phyloP scores from a whole-genome alignment of 2,888 invertebrate genomes.

The Pyrochroa serraticornis region DNA sequence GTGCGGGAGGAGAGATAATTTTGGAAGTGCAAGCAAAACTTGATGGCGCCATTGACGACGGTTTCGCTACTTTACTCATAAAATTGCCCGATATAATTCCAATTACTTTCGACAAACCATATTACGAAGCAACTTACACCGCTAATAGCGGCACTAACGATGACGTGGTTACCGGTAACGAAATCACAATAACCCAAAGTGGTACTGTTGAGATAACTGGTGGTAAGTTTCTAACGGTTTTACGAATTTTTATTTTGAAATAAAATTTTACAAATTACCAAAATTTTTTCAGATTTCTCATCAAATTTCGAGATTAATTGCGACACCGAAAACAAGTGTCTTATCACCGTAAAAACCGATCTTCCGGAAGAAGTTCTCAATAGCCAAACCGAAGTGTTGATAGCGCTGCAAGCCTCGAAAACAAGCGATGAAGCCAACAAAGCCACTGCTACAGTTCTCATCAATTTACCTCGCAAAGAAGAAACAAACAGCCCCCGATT shows the following conservation, averaged over 20 bases:
- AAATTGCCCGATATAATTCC: too few species aligned
- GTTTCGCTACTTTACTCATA: too few species aligned
- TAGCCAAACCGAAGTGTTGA: slow-evolving; percentile 24
- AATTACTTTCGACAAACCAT: too few species aligned
- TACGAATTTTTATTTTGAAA: slow-evolving; percentile 23
- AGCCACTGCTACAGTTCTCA: slow-evolving; percentile 24
- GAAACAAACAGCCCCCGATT: slow-evolving; percentile 10
- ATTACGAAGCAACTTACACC: too few species aligned
- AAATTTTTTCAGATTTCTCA: neutral
- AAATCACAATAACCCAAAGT: too few species aligned
- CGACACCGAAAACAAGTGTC: neutral
- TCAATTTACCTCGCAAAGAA: slow-evolving; percentile 26
- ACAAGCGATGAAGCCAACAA: slow-evolving; percentile 3
- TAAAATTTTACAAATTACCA: slow-evolving; percentile 4
- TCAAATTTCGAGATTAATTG: slow-evolving; percentile 19
- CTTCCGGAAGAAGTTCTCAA: slow-evolving; percentile 20
- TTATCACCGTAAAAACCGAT: neutral
- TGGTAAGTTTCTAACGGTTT: too few species aligned
- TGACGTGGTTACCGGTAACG: too few species aligned
- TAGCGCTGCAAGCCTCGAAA: slow-evolving; percentile 31
- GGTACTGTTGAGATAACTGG: too few species aligned
- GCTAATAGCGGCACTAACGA: too few species aligned
- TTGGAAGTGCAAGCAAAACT: too few species aligned
- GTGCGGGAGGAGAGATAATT: too few species aligned
- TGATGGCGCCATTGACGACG: too few species aligned